These are phyloP conservation scores for Heterodera carotae DNA, from an alignment of 1,140 invertebrate species.

Conservation along the genomic window DNA sequence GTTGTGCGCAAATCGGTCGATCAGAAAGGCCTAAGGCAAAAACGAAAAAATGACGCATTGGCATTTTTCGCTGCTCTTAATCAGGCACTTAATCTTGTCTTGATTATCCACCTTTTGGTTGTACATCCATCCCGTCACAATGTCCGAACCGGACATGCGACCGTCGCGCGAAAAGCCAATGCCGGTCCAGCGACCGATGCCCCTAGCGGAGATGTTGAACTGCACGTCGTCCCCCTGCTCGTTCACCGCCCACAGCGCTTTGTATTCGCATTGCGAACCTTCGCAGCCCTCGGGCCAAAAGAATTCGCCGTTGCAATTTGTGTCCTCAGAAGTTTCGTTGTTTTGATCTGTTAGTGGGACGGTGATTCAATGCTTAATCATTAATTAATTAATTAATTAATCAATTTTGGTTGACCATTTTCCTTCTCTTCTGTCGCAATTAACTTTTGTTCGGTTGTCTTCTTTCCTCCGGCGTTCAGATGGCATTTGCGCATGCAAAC, in stretches of 20 bases:
- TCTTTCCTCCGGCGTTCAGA: background rate
- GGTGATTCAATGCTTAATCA: background rate
- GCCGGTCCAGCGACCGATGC: slow-evolving; percentile 65
- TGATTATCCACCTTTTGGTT: slow-evolving; percentile 31
- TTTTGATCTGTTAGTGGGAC: background rate
- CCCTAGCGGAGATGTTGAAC: slow-evolving; percentile 60
- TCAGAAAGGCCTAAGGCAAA: slow-evolving; percentile 48
- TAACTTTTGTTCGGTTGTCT: slow-evolving; percentile 6
- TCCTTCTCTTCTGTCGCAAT: slow-evolving; percentile 25
- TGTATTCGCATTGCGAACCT: slow-evolving; percentile 59
- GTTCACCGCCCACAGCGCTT: slow-evolving; percentile 56
- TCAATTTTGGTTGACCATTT: slow-evolving; percentile 2
- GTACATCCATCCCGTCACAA: slow-evolving; percentile 59
- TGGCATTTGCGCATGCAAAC: slow-evolving; percentile 29
- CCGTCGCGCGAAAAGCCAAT: slow-evolving; percentile 64
- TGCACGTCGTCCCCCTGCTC: slow-evolving; percentile 29
- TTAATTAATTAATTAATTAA: background rate
- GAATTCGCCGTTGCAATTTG: slow-evolving; percentile 57
- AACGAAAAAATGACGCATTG: too few species aligned
- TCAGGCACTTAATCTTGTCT: too few species aligned
- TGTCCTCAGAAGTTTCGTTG: background rate
- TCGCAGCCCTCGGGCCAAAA: slow-evolving; percentile 55
- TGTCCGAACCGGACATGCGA: slow-evolving; percentile 60
- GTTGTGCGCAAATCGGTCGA: slow-evolving; percentile 60
- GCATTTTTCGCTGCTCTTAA: too few species aligned